Evolutionary conservation across 2,797 vertebrate species (phyloP), one percentile per base, ranked within the genome.

Genomic region (Hapalemur alaotrensis): DNA sequence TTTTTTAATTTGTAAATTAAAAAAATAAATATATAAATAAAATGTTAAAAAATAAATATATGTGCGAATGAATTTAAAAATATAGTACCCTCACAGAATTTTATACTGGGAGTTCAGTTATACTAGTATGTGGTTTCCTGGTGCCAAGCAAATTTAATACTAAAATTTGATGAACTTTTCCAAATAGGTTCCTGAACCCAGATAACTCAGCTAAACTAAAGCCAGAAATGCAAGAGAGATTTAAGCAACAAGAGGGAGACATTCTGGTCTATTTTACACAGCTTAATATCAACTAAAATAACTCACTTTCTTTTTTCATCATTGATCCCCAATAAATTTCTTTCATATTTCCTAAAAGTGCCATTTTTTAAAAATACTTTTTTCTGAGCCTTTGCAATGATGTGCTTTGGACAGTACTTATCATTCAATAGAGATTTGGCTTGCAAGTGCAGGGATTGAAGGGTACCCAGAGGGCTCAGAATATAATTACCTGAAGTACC

Each of bases 61-160:
- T 89, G 4, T 18, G 41, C 48, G 30, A 48, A 82, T 46, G 2
- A 59, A 43, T 48, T 11, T 30, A 46, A 73, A 48, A n/a, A 59
- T 61, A 79, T 23, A 75, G 48, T 50, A 63, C 13, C 20, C 13
- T 63, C 12, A 18, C 2, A 83, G 12, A 65, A 9, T 35, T 83
- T 91, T 52, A 57, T 57, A 46, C 4, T 5, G 0, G 7, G 4
- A 72, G 32, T 69, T 65, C 48, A 81, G 11, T 10, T 28, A 52
- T 69, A 61, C 38, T 30, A 41, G 11, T 67, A 59, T 72, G 23
- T 82, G 30, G 5, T 61, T 61, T 18, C 61, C 12, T 79, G 3
- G 18, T 76, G 18, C n/a, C 38, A 76, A 94, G 89, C 30, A 95
- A 81, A 89, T 69, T 83, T 67, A 82, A 92, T 59, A 80, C 12